A percentile compares a stretch with the other conserved stretches of the same genome.
Evolutionary conservation across 1,140 invertebrate genomes (phyloP).

Genomic region (Cherax quadricarinatus): DNA sequence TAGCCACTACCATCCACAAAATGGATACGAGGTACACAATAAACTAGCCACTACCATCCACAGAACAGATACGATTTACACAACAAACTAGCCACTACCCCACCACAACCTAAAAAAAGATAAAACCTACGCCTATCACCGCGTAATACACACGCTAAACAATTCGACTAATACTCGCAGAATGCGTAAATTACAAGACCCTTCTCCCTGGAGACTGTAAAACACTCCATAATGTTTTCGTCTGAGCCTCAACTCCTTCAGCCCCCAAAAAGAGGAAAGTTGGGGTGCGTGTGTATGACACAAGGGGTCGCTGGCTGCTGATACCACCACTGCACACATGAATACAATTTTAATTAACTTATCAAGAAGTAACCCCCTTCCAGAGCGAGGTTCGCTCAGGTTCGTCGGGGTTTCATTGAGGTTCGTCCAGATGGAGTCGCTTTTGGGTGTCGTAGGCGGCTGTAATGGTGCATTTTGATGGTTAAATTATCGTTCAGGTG

Average conservation of each 20-base stretch:
- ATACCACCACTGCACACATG: conserved; percentile 64
- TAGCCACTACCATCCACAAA: not conserved
- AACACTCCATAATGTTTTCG: conserved; percentile 62
- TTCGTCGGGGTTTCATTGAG: conserved; percentile 12
- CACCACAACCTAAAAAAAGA: not conserved
- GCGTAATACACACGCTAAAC: too few relatives aligned
- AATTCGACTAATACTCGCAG: too few relatives aligned
- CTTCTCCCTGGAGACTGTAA: conserved; percentile 57
- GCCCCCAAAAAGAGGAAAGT: conserved; percentile 17
- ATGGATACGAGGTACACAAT: too few relatives aligned
- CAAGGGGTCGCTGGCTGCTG: conserved; percentile 60
- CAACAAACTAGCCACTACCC: not conserved
- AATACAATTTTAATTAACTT: conserved; percentile 71
- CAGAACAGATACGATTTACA: not conserved
- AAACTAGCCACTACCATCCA: not conserved
- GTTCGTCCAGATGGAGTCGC: too few relatives aligned
- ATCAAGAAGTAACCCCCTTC: conserved; percentile 61
- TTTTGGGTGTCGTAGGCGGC: too few relatives aligned
- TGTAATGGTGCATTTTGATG: too few relatives aligned
- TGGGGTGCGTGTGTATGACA: conserved; percentile 65
- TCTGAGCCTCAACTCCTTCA: conserved; percentile 50
- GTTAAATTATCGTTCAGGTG: too few relatives aligned
- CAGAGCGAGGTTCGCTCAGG: conserved; percentile 15
- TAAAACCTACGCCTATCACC: too few relatives aligned
- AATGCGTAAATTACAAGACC: too few relatives aligned